Conservation (phyloP, 2,797 vertebrate species). For the Smutsia gigantea region DNA sequence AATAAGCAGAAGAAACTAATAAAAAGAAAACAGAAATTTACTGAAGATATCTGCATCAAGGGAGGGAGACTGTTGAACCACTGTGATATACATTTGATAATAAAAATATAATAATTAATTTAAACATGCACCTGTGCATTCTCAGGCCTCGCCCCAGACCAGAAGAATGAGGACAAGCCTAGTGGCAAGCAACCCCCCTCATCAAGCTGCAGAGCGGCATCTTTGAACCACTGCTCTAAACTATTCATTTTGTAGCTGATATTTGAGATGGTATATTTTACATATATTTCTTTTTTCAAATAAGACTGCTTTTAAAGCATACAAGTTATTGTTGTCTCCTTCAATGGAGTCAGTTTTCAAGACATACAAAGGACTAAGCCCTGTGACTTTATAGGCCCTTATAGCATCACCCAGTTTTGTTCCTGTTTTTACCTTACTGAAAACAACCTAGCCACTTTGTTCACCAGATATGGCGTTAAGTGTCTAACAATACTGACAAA, state of each 20-base stretch:
- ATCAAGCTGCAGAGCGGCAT: background rate
- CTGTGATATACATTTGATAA: too few species aligned
- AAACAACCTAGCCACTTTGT: background rate
- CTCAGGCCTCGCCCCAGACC: background rate
- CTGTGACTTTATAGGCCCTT: background rate
- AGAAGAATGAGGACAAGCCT: background rate
- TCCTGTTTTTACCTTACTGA: conserved; percentile 17
- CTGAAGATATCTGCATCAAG: background rate
- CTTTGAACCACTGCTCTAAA: background rate
- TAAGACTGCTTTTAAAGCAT: background rate
- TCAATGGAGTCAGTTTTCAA: background rate
- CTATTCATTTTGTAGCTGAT: conserved; percentile 12
- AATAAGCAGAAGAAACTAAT: background rate
- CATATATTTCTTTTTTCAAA: background rate
- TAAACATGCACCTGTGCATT: background rate
- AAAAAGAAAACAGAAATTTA: background rate
- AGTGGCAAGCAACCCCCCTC: background rate
- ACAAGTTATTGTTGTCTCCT: background rate
- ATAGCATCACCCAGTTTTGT: background rate
- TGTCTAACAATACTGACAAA: background rate
- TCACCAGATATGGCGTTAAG: background rate
- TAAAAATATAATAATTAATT: too few species aligned
- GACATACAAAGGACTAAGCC: background rate
- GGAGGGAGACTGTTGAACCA: too few species aligned
- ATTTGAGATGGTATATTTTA: background rate